These are phyloP conservation scores for Noturus placidus DNA, from an alignment of 2,113 vertebrate species.

Conservation along the genomic window DNA sequence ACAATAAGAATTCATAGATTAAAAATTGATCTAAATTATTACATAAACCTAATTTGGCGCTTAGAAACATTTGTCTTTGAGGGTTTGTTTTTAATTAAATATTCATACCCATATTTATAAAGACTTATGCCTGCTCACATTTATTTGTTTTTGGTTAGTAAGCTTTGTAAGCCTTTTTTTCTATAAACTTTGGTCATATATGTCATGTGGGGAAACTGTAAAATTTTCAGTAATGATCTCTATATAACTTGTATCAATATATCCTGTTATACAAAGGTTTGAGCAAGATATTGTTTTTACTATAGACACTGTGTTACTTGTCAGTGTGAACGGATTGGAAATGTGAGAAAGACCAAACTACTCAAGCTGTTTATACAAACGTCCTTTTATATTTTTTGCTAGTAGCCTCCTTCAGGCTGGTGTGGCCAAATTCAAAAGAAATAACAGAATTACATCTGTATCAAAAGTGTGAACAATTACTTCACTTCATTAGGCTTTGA, in stretches of 20 bases:
- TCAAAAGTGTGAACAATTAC: not conserved
- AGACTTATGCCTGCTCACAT: not conserved
- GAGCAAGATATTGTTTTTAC: not conserved
- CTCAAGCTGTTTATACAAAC: not conserved
- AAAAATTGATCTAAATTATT: not conserved
- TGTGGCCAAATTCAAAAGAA: not conserved
- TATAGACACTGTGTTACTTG: not conserved
- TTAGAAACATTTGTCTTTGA: not conserved
- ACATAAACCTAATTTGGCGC: not conserved
- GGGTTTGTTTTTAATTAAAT: not conserved
- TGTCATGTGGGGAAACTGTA: not conserved
- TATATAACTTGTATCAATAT: no score
- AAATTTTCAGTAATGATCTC: not conserved
- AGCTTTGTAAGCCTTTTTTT: not conserved
- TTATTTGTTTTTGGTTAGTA: not conserved
- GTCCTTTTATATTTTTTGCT: not conserved
- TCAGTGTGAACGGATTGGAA: not conserved
- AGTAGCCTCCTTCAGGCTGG: not conserved
- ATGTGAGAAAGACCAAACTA: not conserved
- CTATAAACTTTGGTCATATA: not conserved
- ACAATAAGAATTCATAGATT: not conserved
- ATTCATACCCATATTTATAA: not conserved
- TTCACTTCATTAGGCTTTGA: not conserved
- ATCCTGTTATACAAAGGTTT: not conserved
- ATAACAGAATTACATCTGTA: not conserved